Base-by-base conservation (phyloP, 2,113 vertebrate genomes). In the Boulengeromyrus knoepffleri region DNA sequence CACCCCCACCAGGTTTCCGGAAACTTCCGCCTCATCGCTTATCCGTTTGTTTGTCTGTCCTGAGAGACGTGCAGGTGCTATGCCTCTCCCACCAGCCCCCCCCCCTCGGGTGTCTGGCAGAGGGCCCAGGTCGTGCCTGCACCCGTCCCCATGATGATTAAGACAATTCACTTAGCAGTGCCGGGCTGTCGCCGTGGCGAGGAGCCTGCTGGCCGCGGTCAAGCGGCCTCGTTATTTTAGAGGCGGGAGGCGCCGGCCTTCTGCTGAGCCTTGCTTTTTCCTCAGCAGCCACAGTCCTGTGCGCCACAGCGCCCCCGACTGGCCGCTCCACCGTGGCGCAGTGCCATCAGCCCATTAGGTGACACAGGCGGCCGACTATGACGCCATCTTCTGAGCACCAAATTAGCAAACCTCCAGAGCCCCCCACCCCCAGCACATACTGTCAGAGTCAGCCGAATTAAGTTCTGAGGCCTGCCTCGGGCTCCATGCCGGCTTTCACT, bases 141-240 rank as follows among this genome's bases (percentile, higher is more conserved):
- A 2, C 45, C 85, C 84, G 42, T 74, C 50, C 53, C 90, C 53
- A 12, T 45, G 56, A 52, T 91, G 88, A 70, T 89, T 85, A 92
- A 84, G 91, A 52, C 89, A 89, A 88, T 92, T 89, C 90, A 91
- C 89, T 93, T 91, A 91, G 90, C 90, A 91, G 87, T 88, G 36
- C 92, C 83, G 87, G 89, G 85, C 90, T 88, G 90, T 92, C 85
- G 87, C 91, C 88, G 85, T 88, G 89, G 89, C 47, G 17, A 90
- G 87, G 92, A 91, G 70, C 74, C 88, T 45, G 80, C 42, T 74
- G 85, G 92, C 52, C 90, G 70, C 74, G 90, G 91, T 92, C 87
- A 91, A 89, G 53, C 92, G 50, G 83, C 80, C 47, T 90, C 88
- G 47, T 39, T 86, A 89, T 87, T 39, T 42, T 24, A 27, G 80